These are phyloP conservation scores for Isaurus tuberculatus DNA, from an alignment of 92 coral and sea anemone species.

Conservation along the genomic window DNA sequence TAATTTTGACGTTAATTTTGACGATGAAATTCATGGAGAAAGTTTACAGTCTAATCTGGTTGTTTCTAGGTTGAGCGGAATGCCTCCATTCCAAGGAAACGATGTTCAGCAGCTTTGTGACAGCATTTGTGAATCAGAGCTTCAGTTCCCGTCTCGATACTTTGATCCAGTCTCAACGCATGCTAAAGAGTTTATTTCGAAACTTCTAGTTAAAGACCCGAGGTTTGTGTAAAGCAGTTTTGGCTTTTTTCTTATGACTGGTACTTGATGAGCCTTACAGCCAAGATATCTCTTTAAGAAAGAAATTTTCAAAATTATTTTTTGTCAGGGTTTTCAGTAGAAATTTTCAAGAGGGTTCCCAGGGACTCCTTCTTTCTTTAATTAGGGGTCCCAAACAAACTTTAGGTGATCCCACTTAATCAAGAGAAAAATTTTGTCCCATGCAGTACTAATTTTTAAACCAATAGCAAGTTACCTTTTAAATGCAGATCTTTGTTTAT, in stretches of 20 bases:
- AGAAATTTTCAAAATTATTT: neutral
- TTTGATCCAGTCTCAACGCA: constrained; percentile 80
- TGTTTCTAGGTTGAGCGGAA: constrained; percentile 80
- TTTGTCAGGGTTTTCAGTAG: too few relatives aligned
- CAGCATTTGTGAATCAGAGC: constrained; percentile 65
- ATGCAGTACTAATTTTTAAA: too few relatives aligned
- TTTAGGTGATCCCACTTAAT: too few relatives aligned
- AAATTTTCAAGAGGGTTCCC: too few relatives aligned
- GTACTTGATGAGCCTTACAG: neutral
- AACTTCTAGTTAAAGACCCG: constrained; percentile 80
- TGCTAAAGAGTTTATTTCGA: constrained; percentile 83
- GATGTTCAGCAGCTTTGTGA: constrained; percentile 79
- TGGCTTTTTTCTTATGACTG: too few relatives aligned
- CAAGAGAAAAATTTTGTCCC: too few relatives aligned
- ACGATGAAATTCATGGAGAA: neutral
- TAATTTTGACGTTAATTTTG: neutral
- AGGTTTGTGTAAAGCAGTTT: constrained; percentile 64
- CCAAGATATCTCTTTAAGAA: neutral
- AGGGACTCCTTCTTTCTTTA: too few relatives aligned
- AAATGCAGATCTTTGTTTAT: too few relatives aligned
- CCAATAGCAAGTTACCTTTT: too few relatives aligned
- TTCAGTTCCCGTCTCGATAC: constrained; percentile 76
- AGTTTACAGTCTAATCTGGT: neutral
- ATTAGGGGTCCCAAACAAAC: too few relatives aligned
- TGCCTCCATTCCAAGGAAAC: constrained; percentile 91